Conservation (phyloP, 2,113 vertebrate species). For the Pelobates fuscus region DNA sequence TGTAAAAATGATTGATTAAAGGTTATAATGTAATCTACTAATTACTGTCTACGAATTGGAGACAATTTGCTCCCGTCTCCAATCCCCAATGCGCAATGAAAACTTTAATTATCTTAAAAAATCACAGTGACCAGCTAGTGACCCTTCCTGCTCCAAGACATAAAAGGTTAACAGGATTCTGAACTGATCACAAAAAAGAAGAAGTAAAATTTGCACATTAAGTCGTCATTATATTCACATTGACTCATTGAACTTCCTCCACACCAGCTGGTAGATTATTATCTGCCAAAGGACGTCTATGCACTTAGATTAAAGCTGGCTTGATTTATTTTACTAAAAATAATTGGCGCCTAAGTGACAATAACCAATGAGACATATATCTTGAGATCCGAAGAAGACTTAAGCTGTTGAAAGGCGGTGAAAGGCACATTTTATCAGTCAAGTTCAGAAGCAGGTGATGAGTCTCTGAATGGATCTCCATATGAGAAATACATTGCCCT, state of each 20-base stretch:
- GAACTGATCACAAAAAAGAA: background rate
- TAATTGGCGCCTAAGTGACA: background rate
- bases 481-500: too few relatives aligned
- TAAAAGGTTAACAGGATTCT: background rate
- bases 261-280: conserved; percentile 6
- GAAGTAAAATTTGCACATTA: background rate
- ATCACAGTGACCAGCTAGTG: background rate
- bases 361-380: background rate
- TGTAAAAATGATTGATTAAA: too few relatives aligned
- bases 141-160: background rate
- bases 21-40: too few relatives aligned
- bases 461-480: too few relatives aligned
- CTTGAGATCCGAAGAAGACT: background rate
- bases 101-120: background rate
- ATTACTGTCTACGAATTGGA: too few relatives aligned
- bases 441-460: background rate
- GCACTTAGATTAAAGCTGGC: background rate
- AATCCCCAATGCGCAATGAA: too few relatives aligned
- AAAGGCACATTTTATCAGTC: background rate
- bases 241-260: conserved; percentile 8
- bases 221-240: conserved; percentile 3
- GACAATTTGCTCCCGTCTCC: too few relatives aligned
- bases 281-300: background rate
- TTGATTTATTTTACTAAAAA: conserved; percentile 11
- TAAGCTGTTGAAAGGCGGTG: background rate